Conservation (phyloP, 2,797 vertebrate species). For the Galagoides demidoff region DNA sequence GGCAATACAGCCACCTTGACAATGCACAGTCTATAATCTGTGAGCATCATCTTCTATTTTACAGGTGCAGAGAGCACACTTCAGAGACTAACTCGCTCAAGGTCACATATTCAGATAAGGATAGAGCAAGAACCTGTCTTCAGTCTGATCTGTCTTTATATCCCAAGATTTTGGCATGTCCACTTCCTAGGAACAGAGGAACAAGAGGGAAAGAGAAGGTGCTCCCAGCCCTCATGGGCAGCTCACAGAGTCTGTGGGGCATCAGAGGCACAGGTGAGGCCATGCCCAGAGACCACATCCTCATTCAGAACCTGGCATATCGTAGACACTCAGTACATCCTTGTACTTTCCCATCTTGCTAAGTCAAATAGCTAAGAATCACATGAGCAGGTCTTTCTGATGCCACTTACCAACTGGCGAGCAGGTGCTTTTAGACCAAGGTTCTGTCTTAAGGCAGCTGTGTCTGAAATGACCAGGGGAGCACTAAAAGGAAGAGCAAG, state of each 20-base stretch:
- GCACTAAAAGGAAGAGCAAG: background rate
- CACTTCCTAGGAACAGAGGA: background rate
- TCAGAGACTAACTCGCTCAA: background rate
- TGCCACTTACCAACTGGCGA: background rate
- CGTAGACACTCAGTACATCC: background rate
- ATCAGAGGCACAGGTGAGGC: background rate
- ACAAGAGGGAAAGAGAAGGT: background rate
- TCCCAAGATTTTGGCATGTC: background rate
- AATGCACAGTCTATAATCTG: background rate
- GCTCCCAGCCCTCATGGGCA: rapidly evolving
- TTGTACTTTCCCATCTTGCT: background rate
- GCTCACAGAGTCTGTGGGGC: background rate
- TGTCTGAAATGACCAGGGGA: background rate
- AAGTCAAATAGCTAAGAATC: background rate
- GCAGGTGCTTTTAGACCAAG: background rate
- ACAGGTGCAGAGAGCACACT: background rate
- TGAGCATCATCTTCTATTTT: background rate
- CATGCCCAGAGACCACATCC: background rate
- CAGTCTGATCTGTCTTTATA: too few relatives aligned
- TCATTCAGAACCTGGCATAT: background rate
- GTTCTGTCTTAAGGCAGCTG: background rate
- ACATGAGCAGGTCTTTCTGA: background rate
- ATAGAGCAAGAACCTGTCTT: background rate
- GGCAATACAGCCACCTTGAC: background rate
- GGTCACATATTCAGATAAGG: background rate